Evolutionary conservation across 1,140 invertebrate species (phyloP), one percentile per base, ranked within the genome.

Genomic region (Sesamia nonagrioides): DNA sequence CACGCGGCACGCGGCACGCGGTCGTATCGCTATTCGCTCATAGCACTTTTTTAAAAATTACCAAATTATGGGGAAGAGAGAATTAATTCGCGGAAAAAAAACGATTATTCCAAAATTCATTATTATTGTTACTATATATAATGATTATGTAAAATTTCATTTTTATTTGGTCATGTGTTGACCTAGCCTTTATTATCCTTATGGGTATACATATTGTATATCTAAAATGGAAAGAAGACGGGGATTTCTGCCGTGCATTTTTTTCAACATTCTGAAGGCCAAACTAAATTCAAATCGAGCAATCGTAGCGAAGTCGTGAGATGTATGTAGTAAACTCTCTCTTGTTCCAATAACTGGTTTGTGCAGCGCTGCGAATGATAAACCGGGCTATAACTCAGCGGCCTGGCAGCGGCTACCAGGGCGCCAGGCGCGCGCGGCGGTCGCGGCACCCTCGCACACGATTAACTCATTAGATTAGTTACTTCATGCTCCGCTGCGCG

Each of bases 401-500:
- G 42, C 27, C 1, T 27, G 54, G 21, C 60, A 21, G 60, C 61
- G 61, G 61, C n/a, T 18, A 50, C 17, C 42, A 48, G 40, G 21
- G 42, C 66, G 66, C 11, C 42, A 13, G 66, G n/a, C n/a, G 61
- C 35, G 33, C 35, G 60, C n/a, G 35, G 60, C 60, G 35, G 60
- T 9, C 56, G 73, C 69, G 48, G 33, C 27, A 33, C 21, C 42
- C 71, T 74, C 71, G 45, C 68, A 54, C 68, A 58, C 71, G 71
- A 73, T 73, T 73, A 73, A 73, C 71, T 73, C 54, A 73, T 73
- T 73, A 73, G 48, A 73, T 73, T 73, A 73, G 71, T 73, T 73
- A 73, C 54, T 73, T 73, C 50, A 73, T 17, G 71, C 35, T 73
- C 37, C 27, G 52, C 52, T 73, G 35, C 71, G n/a, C 52, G 13